A percentile compares a stretch with the other conserved stretches of the same genome.
Conservation (phyloP, 2,888 invertebrate species). For the Machimus atricapillus region DNA sequence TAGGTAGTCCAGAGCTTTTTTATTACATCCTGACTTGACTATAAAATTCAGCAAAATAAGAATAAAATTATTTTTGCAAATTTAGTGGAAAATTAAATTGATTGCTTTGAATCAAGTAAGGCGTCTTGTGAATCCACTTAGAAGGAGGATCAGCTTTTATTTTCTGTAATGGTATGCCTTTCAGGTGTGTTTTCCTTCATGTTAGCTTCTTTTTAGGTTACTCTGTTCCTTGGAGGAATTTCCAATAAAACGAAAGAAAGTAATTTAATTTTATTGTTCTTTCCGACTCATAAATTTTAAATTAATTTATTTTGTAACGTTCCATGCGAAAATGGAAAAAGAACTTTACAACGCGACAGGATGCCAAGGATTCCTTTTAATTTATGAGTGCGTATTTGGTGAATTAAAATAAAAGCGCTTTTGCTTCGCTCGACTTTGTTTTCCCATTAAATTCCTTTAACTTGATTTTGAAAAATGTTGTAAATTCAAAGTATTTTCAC, state of each 20-base stretch:
- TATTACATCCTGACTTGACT: not conserved
- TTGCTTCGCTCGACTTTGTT: not conserved
- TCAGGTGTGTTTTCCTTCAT: not conserved
- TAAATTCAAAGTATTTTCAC: too few species aligned
- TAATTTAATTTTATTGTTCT: conserved; percentile 32
- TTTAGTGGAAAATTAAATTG: conserved; percentile 34
- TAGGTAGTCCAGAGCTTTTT: not conserved
- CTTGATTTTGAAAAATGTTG: not conserved
- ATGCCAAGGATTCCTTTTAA: not conserved
- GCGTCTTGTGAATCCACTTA: not conserved
- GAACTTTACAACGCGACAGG: not conserved
- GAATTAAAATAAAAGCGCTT: not conserved
- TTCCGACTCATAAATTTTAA: conserved; percentile 27
- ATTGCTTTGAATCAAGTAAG: not conserved
- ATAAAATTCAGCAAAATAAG: not conserved
- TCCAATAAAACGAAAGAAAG: conserved; percentile 21
- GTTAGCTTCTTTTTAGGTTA: not conserved
- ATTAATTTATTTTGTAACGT: conserved; percentile 27
- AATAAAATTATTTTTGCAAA: conserved; percentile 5
- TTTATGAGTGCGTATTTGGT: not conserved
- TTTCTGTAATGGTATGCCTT: not conserved
- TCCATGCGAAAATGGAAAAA: not conserved
- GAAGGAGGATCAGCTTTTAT: not conserved
- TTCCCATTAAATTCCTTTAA: not conserved
- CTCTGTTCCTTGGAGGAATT: not conserved